phyloP scores from a whole-genome alignment of 2,113 vertebrate species.

The Loxodonta africana region DNA sequence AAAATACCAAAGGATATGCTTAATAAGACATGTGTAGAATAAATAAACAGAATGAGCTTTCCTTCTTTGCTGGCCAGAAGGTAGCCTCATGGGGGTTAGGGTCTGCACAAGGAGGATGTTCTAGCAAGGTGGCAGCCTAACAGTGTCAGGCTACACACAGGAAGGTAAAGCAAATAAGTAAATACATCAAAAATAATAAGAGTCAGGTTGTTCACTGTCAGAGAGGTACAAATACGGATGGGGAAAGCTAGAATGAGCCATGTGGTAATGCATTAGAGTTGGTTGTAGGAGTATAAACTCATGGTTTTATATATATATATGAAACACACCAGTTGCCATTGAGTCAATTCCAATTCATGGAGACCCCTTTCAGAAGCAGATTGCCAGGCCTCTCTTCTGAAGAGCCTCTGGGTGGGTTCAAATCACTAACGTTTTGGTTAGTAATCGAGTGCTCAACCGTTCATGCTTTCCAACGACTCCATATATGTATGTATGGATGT shows the following conservation, averaged over 20 bases:
- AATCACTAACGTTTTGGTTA: too few relatives aligned
- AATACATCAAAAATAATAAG: not conserved
- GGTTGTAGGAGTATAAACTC: not conserved
- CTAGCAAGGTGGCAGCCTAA: not conserved
- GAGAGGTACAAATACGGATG: not conserved
- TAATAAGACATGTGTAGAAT: not conserved
- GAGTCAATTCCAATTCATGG: too few relatives aligned
- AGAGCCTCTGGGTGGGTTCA: too few relatives aligned
- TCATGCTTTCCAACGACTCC: too few relatives aligned
- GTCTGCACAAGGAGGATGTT: not conserved
- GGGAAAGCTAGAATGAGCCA: not conserved
- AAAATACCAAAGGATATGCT: not conserved
- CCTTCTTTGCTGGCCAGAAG: not conserved
- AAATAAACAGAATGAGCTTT: conserved; percentile 39
- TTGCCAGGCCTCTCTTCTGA: too few relatives aligned
- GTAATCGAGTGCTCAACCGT: not conserved
- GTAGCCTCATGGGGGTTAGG: not conserved
- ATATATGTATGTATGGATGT: not conserved
- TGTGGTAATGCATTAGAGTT: not conserved
- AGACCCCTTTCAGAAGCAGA: too few relatives aligned
- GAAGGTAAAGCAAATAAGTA: not conserved
- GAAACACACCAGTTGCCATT: too few relatives aligned
- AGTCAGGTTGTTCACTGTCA: not conserved
- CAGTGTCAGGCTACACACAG: not conserved
- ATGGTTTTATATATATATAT: not conserved